phyloP scores from a whole-genome alignment of 1,140 invertebrate genomes.

The Manduca sexta region DNA sequence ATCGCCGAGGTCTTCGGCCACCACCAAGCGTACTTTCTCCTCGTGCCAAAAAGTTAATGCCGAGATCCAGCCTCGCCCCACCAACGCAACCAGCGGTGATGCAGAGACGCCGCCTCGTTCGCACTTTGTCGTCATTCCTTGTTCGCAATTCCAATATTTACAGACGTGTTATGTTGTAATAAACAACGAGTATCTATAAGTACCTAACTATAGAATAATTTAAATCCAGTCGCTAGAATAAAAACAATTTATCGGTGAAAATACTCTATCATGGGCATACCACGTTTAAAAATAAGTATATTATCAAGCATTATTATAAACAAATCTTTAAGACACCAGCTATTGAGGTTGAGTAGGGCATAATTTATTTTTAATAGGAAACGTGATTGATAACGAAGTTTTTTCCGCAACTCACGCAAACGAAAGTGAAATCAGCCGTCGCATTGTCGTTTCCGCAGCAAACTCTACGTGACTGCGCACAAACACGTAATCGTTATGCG shows the following conservation, averaged over 20 bases:
- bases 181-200: too few species aligned
- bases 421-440: slow-evolving; percentile 34
- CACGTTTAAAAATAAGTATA: too few species aligned
- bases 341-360: too few species aligned
- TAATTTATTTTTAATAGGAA: too few species aligned
- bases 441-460: slow-evolving; percentile 22
- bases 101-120: slow-evolving; percentile 3
- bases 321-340: too few species aligned
- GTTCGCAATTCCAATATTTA: too few species aligned
- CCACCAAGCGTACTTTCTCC: slow-evolving; percentile 61
- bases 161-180: too few species aligned
- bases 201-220: too few species aligned
- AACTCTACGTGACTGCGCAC: slow-evolving; percentile 2
- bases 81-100: slow-evolving; percentile 12
- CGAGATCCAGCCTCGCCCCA: slow-evolving; percentile 45
- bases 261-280: too few species aligned
- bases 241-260: too few species aligned
- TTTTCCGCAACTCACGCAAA: slow-evolving; percentile 33
- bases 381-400: slow-evolving; percentile 16
- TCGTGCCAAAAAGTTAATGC: slow-evolving; percentile 48
- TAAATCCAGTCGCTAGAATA: too few species aligned
- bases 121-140: background rate
- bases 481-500: slow-evolving; percentile 23
- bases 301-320: too few species aligned
- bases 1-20: slow-evolving; percentile 47